phyloP scores from a whole-genome alignment of 2,113 vertebrate genomes.

The Eptesicus fuscus region DNA sequence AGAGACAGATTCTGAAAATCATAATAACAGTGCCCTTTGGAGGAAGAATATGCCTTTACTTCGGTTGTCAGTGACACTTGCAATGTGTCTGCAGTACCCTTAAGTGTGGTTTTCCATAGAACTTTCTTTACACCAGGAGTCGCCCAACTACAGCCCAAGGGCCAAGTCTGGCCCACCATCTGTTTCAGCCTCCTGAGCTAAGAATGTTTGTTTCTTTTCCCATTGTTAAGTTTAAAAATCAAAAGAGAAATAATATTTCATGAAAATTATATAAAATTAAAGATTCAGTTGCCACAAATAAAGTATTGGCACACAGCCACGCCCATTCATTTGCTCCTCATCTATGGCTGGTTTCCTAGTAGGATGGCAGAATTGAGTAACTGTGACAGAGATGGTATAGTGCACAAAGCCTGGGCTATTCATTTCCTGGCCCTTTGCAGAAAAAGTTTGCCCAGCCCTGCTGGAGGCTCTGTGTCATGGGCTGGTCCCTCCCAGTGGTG shows the following conservation, averaged over 20 bases:
- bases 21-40: neutral
- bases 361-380: fast-evolving
- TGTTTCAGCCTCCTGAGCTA: neutral
- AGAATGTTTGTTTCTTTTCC: neutral
- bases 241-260: neutral
- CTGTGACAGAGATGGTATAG: fast-evolving
- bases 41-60: neutral
- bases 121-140: neutral
- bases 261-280: neutral
- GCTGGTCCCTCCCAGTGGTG: fast-evolving
- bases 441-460: neutral
- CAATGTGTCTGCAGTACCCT: neutral
- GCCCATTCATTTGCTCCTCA: fast-evolving
- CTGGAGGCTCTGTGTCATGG: neutral
- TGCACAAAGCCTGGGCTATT: fast-evolving
- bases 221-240: neutral
- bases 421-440: neutral
- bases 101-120: neutral
- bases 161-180: neutral
- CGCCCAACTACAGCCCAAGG: neutral
- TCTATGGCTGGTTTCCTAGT: fast-evolving
- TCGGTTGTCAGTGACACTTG: neutral
- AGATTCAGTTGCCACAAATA: neutral
- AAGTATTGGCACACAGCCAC: neutral
- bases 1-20: neutral